Evolutionary conservation across 2,113 vertebrate genomes (phyloP).

Genomic region (Poeciliopsis prolifica): DNA sequence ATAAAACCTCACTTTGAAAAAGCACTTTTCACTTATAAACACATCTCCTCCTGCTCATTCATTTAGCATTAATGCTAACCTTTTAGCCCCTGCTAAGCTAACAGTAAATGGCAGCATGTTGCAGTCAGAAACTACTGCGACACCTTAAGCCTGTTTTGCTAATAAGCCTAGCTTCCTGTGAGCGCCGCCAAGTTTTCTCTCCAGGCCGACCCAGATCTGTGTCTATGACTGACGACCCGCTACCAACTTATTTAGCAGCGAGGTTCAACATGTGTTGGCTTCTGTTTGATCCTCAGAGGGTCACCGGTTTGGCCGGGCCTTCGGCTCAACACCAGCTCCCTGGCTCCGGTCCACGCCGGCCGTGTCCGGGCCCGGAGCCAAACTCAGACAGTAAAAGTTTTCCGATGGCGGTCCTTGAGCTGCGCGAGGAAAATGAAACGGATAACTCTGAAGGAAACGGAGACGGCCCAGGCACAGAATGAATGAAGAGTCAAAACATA

Average conservation of each 20-base stretch:
- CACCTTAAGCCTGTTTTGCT: conserved; percentile 26
- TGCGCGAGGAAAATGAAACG: conserved; percentile 5
- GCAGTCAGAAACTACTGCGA: background rate
- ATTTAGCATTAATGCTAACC: background rate
- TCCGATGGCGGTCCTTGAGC: conserved; percentile 1
- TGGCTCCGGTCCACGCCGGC: conserved; percentile 19
- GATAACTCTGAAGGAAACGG: background rate
- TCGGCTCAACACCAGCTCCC: conserved; percentile 32
- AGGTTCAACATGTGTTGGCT: conserved; percentile 61
- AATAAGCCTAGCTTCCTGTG: conserved; percentile 31
- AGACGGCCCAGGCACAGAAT: background rate
- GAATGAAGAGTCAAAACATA: background rate
- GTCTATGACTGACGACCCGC: conserved; percentile 38
- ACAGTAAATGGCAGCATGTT: background rate
- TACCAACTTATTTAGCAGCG: conserved; percentile 53
- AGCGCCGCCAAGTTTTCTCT: conserved; percentile 30
- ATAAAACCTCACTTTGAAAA: background rate
- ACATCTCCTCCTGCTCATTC: too few relatives aligned
- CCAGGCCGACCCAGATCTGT: conserved; percentile 16
- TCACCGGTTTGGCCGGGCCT: conserved; percentile 33
- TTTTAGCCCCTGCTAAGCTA: background rate
- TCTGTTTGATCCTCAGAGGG: conserved; percentile 42
- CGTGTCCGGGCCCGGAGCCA: conserved; percentile 32
- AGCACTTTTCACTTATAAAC: too few relatives aligned
- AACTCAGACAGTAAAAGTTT: conserved; percentile 7